phyloP scores from a whole-genome alignment of 2,888 invertebrate genomes.

The Mythimna vitellina region DNA sequence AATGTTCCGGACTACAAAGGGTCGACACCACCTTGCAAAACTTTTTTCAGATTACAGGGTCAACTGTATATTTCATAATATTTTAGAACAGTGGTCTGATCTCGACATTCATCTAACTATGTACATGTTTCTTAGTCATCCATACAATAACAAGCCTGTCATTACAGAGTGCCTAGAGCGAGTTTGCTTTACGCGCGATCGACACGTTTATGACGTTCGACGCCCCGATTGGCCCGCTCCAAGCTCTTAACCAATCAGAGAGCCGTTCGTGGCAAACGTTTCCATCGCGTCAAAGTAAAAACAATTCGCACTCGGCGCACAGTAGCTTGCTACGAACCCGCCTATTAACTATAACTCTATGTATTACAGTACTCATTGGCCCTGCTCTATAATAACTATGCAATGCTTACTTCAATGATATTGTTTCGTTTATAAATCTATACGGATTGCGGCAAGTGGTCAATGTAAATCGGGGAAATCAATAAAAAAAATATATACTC shows the following conservation, averaged over 20 bases:
- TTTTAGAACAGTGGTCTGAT: neutral
- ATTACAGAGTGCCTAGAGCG: conserved; percentile 28
- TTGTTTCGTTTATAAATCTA: conserved; percentile 59
- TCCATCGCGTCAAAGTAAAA: no score
- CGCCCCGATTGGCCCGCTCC: no score
- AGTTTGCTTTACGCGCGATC: no score
- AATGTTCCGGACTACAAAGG: no score
- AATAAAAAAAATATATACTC: neutral
- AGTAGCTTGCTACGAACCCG: conserved; percentile 72
- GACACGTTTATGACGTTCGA: no score
- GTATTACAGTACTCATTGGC: conserved; percentile 79
- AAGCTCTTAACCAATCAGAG: no score
- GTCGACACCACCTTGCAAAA: no score
- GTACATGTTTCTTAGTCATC: conserved; percentile 11
- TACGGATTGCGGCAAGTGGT: conserved; percentile 37
- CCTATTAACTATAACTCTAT: conserved; percentile 65
- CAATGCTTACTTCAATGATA: conserved; percentile 75
- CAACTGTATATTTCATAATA: neutral
- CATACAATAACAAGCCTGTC: conserved; percentile 70
- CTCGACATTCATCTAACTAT: neutral
- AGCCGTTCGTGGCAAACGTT: no score
- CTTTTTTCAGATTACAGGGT: no score
- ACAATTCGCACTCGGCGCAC: no score
- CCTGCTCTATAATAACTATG: conserved; percentile 75
- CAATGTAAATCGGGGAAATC: conserved; percentile 30